phyloP scores from a whole-genome alignment of 1,140 invertebrate species.

The Portunus trituberculatus region DNA sequence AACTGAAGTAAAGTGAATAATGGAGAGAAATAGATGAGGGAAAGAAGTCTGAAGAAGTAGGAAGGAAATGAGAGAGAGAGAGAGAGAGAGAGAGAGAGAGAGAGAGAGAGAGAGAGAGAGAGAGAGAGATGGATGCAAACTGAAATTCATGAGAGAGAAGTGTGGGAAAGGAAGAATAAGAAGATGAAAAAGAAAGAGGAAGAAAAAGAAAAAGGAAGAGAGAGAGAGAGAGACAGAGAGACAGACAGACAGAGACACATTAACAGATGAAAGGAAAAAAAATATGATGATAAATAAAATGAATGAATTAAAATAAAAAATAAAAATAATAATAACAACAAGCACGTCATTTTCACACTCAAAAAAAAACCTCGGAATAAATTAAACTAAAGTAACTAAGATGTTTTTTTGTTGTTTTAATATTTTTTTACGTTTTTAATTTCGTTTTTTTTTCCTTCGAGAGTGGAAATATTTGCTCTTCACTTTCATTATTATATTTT shows the following conservation, averaged over 20 bases:
- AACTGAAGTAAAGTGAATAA: neutral
- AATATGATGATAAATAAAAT: neutral
- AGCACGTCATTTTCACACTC: too few species aligned
- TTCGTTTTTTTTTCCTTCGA: too few species aligned
- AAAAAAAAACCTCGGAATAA: too few species aligned
- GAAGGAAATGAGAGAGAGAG: neutral
- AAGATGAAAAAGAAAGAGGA: neutral
- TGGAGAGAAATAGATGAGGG: neutral
- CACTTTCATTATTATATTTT: too few species aligned
- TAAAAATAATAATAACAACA: neutral
- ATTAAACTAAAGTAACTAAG: too few species aligned
- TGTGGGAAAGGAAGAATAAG: neutral
- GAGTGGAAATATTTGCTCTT: too few species aligned
- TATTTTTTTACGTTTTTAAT: too few species aligned
- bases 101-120: neutral
- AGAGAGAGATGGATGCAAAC: neutral
- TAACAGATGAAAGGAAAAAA: neutral
- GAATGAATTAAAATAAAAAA: neutral
- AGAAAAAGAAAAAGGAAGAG: neutral
- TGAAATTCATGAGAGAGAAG: neutral
- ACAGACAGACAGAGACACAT: neutral
- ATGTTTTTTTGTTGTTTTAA: too few species aligned
- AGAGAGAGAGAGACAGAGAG: neutral
- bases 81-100: neutral
- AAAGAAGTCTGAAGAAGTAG: neutral